phyloP scores from a whole-genome alignment of 2,113 vertebrate species.

The Alouatta palliata region DNA sequence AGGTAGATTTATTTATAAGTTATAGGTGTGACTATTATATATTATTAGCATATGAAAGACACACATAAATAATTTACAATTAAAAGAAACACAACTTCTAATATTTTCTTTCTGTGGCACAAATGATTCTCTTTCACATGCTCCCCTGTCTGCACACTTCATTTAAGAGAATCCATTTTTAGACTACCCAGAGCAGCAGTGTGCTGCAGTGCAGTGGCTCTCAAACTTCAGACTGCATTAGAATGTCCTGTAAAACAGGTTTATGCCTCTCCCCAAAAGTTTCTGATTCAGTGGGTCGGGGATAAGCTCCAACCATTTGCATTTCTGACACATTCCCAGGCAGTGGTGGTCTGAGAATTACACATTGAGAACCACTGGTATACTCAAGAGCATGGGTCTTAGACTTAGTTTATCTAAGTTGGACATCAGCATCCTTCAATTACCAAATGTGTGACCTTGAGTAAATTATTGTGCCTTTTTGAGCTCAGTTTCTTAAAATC shows the following conservation, averaged over 20 bases:
- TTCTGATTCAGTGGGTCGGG: background rate
- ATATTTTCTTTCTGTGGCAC: background rate
- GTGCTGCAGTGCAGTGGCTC: background rate
- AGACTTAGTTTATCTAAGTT: background rate
- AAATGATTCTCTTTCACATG: background rate
- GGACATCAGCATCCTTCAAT: background rate
- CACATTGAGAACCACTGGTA: background rate
- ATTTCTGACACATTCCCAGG: no score
- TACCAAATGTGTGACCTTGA: background rate
- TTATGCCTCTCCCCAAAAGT: background rate
- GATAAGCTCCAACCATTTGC: no score
- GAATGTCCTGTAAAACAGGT: background rate
- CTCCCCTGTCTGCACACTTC: accelerated
- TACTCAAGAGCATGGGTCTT: background rate
- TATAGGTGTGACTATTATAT: background rate
- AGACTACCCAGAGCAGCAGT: background rate
- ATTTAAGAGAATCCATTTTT: background rate
- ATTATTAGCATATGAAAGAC: background rate
- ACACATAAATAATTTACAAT: background rate
- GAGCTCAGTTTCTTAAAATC: background rate
- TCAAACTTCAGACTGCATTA: background rate
- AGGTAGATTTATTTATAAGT: background rate
- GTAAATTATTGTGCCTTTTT: background rate
- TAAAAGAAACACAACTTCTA: background rate
- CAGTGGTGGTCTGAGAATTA: background rate